These are phyloP conservation scores for Ceramica pisi DNA, from an alignment of 2,888 invertebrate genomes.

Conservation along the genomic window DNA sequence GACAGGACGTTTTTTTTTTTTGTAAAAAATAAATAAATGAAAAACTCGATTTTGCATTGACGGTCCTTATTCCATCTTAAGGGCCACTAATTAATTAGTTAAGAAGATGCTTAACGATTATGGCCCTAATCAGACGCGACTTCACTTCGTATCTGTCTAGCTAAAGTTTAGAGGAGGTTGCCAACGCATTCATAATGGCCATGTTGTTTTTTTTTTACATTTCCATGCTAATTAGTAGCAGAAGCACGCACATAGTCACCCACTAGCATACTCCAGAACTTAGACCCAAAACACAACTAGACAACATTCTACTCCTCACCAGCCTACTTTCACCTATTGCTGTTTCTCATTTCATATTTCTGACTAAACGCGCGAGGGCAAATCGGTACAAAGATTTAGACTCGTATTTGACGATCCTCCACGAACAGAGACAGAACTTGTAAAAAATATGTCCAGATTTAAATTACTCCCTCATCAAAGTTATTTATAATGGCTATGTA, in stretches of 20 bases:
- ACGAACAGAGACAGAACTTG: not conserved
- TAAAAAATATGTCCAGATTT: not conserved
- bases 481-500: too few species aligned
- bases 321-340: slow-evolving; percentile 53
- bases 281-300: slow-evolving; percentile 56
- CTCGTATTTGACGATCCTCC: not conserved
- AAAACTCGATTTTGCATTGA: not conserved
- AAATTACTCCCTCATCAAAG: not conserved
- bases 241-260: slow-evolving; percentile 53
- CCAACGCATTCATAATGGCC: not conserved
- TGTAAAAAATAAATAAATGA: too few species aligned
- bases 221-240: slow-evolving; percentile 27
- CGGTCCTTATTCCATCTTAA: not conserved
- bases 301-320: slow-evolving; percentile 63
- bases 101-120: too few species aligned
- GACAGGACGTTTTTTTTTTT: too few species aligned
- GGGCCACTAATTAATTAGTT: too few species aligned
- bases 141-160: not conserved
- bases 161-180: not conserved
- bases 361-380: slow-evolving; percentile 9
- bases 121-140: not conserved
- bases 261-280: slow-evolving; percentile 43
- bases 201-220: slow-evolving; percentile 49
- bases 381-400: not conserved
- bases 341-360: slow-evolving; percentile 35